Base-by-base conservation (phyloP, 2,888 invertebrate species). In the Dichetophora obliterata region DNA sequence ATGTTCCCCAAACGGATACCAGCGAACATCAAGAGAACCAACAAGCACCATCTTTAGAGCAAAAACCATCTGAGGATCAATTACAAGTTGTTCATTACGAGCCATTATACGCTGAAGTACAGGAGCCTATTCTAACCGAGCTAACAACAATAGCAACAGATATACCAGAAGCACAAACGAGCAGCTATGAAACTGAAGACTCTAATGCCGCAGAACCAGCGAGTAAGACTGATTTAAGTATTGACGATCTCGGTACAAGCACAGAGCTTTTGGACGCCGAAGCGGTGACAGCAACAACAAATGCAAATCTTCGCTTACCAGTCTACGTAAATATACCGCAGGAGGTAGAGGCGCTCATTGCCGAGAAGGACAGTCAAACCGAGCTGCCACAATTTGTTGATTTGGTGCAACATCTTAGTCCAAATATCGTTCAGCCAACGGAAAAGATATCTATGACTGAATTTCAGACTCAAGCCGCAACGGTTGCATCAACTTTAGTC, bases 381-480 rank as follows among this genome's bases (percentile, higher is more conserved):
- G 80, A 83, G 0, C 81, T 84, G 0, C 82, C 86, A 24, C 79
- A 83, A 79, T 82, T 86, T 16, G 83, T 85, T 61, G 83, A 87
- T 76, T 80, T 86, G 31, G 82, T 85, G 54, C 81, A 84, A 43
- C 84, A 85, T 52, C 81, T 87, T 0, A 87, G 87, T 75, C 43
- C 86, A 77, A 83, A 85, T 65, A 79, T 85, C 57, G 77, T 86
- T 0, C 81, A 81, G 43, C 85, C 86, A 4, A 84, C 84, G 4
- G 85, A 85, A 69, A 84, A 84, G 75, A 86, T 88, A 63, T 85
- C 82, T 0, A 89, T 89, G 89, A 82, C 83, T 24, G 86, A 89
- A 70, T 89, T 87, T 80, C 86, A 87, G 76, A 85, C 85, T 2
- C 88, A 89, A 78, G 88, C 88, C 22, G 89, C 89, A 2, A 90